Conservation (phyloP, 2,113 vertebrate genomes). For the Eulemur rufifrons region DNA sequence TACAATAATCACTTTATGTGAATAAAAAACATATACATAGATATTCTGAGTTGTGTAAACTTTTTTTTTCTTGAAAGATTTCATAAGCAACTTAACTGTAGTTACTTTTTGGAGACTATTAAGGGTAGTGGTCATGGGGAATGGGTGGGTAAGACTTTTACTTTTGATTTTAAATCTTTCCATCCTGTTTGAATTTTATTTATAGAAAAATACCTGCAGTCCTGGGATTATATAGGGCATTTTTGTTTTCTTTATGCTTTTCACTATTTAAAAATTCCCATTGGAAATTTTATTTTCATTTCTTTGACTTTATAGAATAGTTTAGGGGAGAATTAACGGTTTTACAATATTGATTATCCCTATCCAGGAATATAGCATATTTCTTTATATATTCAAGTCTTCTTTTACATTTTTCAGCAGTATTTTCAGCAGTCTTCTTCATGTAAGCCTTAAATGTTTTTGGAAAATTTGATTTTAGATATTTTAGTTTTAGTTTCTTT, state of each 20-base stretch:
- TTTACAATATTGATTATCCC: neutral
- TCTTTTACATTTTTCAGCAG: conserved; percentile 1
- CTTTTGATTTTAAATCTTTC: conserved; percentile 39
- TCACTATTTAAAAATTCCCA: neutral
- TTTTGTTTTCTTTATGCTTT: conserved; percentile 21
- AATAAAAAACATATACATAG: neutral
- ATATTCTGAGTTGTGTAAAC: neutral
- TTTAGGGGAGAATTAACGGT: neutral
- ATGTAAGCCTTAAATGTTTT: conserved; percentile 3
- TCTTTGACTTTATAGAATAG: conserved; percentile 24
- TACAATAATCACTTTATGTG: neutral
- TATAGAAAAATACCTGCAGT: neutral
- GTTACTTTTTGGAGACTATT: neutral
- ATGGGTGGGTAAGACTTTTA: neutral
- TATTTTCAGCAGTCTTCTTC: neutral
- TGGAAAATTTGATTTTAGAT: neutral
- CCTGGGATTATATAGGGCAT: neutral
- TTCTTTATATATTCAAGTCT: neutral
- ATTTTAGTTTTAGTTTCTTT: conserved; percentile 29
- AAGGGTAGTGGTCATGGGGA: neutral
- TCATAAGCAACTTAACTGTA: neutral
- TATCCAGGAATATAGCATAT: neutral
- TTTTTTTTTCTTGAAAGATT: neutral
- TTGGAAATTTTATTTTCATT: conserved; percentile 4
- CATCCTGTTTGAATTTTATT: neutral